Percentiles rank a stretch among this genome's conserved stretches.
phyloP scores from a whole-genome alignment of 2,888 invertebrate species.

The Lasioglossum leucozonium region DNA sequence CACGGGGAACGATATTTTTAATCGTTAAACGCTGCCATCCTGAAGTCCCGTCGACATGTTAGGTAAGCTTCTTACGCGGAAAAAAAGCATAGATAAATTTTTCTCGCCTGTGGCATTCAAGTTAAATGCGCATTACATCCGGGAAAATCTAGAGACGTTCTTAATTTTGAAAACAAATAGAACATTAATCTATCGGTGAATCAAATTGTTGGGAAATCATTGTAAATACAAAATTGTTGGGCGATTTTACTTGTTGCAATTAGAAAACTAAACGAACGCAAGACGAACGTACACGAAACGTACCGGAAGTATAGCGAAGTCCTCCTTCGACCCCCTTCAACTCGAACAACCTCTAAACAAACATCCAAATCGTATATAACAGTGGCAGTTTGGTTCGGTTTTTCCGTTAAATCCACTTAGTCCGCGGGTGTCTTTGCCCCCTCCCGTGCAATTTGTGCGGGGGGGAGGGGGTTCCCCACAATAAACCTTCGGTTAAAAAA shows the following conservation, averaged over 20 bases:
- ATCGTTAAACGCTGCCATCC: slow-evolving; percentile 22
- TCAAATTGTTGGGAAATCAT: too few species aligned
- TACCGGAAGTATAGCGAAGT: not conserved
- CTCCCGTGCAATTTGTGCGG: slow-evolving; percentile 42
- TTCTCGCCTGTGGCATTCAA: not conserved
- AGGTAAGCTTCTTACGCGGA: slow-evolving; percentile 5
- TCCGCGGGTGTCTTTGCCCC: slow-evolving; percentile 32
- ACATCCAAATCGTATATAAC: slow-evolving; percentile 24
- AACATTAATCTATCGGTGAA: not conserved
- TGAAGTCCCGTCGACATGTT: slow-evolving; percentile 2
- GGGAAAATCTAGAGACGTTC: not conserved
- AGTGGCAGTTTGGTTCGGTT: not conserved
- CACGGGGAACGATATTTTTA: slow-evolving; percentile 17
- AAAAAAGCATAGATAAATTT: not conserved
- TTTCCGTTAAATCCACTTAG: slow-evolving; percentile 55
- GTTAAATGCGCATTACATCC: too few species aligned
- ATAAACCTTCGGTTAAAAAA: slow-evolving; percentile 68
- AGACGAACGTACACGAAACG: not conserved
- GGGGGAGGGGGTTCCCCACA: not conserved
- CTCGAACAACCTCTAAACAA: not conserved
- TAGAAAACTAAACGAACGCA: not conserved
- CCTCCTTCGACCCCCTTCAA: not conserved
- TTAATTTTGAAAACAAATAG: not conserved
- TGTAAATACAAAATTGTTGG: not conserved
- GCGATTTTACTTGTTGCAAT: not conserved